Evolutionary conservation across 2,113 vertebrate genomes (phyloP).

Genomic region (Halichoerus grypus): DNA sequence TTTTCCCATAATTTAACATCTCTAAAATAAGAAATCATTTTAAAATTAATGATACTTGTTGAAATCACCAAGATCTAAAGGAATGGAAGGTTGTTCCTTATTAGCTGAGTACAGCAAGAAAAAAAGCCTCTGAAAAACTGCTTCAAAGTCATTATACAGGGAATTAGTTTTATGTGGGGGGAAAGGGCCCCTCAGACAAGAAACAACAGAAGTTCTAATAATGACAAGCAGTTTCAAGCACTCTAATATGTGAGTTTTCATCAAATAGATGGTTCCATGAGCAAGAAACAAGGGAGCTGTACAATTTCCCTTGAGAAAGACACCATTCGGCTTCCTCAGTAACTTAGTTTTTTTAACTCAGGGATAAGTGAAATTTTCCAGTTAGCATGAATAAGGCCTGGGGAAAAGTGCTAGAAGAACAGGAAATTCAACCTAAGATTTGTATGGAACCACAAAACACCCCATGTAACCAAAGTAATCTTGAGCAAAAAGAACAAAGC

Average conservation of each 20-base stretch:
- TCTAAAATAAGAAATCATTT: conserved; percentile 1
- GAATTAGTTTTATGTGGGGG: background rate
- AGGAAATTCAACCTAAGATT: background rate
- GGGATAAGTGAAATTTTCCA: background rate
- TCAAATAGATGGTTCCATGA: background rate
- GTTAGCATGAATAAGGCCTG: background rate
- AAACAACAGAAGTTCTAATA: background rate
- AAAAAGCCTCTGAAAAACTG: background rate
- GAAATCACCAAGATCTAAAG: background rate
- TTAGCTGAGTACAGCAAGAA: background rate
- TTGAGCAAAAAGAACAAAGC: background rate
- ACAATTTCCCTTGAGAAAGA: background rate
- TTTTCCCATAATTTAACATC: background rate
- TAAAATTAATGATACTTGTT: background rate
- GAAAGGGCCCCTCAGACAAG: background rate
- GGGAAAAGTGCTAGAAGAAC: background rate
- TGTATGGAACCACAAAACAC: background rate
- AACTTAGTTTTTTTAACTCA: background rate
- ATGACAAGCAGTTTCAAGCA: background rate
- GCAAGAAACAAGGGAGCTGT: background rate
- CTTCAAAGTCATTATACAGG: background rate
- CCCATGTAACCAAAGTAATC: background rate
- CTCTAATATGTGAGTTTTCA: background rate
- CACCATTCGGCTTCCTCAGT: background rate
- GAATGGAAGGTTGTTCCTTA: background rate